Base-by-base conservation (phyloP, 2,888 invertebrate species). In the Orchesella flavescens region DNA sequence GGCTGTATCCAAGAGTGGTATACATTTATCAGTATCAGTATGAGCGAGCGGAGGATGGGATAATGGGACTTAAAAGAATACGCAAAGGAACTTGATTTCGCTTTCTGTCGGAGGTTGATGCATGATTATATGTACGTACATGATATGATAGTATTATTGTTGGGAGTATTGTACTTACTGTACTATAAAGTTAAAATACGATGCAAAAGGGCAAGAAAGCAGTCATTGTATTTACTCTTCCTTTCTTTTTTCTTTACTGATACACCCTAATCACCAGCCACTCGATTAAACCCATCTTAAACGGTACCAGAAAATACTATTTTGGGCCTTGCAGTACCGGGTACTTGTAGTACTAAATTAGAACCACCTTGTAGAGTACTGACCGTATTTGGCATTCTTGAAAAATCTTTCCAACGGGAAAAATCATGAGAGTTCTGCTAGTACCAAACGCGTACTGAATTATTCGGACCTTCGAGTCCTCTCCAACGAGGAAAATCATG, bases 161-260 rank as follows among this genome's bases (percentile, higher is more conserved):
- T 44, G 55, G 17, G 23, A 71, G 53, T 75, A 65, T 55, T 43
- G 63, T 49, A 49, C 49, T 49, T 75, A 65, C 66, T 43, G 63
- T 49, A 49, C 49, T 49, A 75, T 66, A 55, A 75, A 63, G 21
- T 19, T 66, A 66, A 75, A 75, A 75, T 75, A 75, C 66, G 66
- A 75, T 74, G 74, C 13, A 63, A 66, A 66, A 61, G 66, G 75
- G 66, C 55, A 66, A 71, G 43, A 75, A 34, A 34, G 7, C 7
- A 7, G 34, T 34, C 65, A 75, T 66, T 21, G 57, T 44, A 59
- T 59, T 57, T 44, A 59, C 15, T n/a, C 44, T 59, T 59, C 44
- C 7, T 34, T 57, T 15, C 23, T 59, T 57, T 17, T 19, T 59
- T 75, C 59, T 63, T 21, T 63, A 34, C 9, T 7, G 34, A n/a